Evolutionary conservation across 2,888 invertebrate species (phyloP).

Genomic region (Athetis lepigone): DNA sequence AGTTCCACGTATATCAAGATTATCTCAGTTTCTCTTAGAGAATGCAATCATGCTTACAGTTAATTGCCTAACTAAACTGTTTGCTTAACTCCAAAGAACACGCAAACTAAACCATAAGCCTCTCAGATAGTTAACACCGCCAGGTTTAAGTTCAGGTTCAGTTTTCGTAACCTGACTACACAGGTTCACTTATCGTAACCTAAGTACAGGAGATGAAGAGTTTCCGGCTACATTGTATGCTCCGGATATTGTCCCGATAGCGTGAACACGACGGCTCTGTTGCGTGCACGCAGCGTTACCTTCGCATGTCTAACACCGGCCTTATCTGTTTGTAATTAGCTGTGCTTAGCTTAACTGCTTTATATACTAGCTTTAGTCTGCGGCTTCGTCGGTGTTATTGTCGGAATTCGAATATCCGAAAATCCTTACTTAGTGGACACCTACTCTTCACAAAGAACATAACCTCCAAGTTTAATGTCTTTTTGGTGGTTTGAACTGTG

Average conservation of each 20-base stretch:
- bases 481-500: no score
- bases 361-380: no score
- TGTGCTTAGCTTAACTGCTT: constrained; percentile 57
- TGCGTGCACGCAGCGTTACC: constrained; percentile 61
- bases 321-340: constrained; percentile 62
- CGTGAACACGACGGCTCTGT: constrained; percentile 43
- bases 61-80: constrained; percentile 24
- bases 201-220: constrained; percentile 54
- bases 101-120: constrained; percentile 14
- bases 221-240: constrained; percentile 55
- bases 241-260: constrained; percentile 62
- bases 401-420: no score
- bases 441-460: no score
- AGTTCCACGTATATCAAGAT: no score
- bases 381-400: no score
- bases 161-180: constrained; percentile 37
- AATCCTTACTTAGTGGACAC: no score
- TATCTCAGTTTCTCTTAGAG: neutral
- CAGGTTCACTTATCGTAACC: constrained; percentile 42
- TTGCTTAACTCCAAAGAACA: constrained; percentile 21
- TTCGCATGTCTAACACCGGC: constrained; percentile 47
- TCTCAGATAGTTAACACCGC: constrained; percentile 12
- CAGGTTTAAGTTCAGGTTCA: constrained; percentile 40
- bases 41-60: constrained; percentile 21
- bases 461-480: no score